Evolutionary conservation across 2,797 vertebrate species (phyloP).

Genomic region (Catamblyrhynchus diadema): DNA sequence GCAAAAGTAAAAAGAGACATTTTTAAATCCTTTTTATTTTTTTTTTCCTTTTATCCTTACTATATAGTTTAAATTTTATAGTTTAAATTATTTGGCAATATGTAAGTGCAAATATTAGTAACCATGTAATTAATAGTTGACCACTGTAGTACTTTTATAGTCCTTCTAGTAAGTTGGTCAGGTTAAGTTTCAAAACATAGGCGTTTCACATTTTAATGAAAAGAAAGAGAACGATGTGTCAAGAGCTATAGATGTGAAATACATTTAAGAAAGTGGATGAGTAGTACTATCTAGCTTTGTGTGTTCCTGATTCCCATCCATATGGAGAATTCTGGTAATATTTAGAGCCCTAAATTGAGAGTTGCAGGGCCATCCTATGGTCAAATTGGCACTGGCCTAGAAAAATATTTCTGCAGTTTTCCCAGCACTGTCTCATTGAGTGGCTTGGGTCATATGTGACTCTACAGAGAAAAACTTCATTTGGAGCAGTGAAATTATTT

Average conservation of each 20-base stretch:
- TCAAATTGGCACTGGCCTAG: background rate
- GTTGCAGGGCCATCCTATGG: background rate
- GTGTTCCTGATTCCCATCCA: background rate
- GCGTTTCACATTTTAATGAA: background rate
- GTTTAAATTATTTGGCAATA: background rate
- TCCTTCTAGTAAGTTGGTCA: background rate
- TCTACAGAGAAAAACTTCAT: background rate
- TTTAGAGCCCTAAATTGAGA: background rate
- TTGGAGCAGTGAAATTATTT: background rate
- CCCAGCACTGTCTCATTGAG: background rate
- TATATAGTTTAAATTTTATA: background rate
- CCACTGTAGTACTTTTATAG: background rate
- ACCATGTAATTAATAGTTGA: background rate
- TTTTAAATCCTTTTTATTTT: too few relatives aligned
- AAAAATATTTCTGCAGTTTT: background rate
- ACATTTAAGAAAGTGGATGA: background rate
- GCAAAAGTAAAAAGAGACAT: background rate
- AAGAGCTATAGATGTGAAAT: background rate
- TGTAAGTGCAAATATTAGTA: background rate
- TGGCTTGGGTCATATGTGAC: background rate
- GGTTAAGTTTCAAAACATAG: background rate
- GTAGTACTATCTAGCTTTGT: background rate
- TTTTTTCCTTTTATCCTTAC: rapidly evolving
- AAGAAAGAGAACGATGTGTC: background rate
- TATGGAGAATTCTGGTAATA: background rate